Base-by-base conservation (phyloP, 2,888 invertebrate species). In the Eupeodes latifasciatus region DNA sequence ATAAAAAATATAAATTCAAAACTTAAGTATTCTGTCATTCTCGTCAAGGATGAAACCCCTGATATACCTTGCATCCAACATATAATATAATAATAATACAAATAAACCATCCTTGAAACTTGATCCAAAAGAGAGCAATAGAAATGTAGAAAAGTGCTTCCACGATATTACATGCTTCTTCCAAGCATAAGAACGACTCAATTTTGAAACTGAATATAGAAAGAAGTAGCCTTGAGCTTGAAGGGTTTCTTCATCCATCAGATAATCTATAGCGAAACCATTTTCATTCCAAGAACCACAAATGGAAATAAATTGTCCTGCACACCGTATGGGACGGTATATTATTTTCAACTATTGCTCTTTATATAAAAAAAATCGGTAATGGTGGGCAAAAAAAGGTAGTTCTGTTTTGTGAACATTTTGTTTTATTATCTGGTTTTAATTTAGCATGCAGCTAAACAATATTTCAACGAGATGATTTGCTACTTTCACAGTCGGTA, bases 31-130 rank as follows among this genome's bases (percentile, higher is more conserved):
- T 44, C 51, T 66, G 72, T 72, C 49, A 47, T 5, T 71, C 40
- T 51, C 27, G 16, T 27, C 44, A 36, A 36, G 47, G 57, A 51
- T 79, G 75, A 75, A 78, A 51, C 55, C 53, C 62, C 62, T 47
- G 55, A 67, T 78, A 81, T 62, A 36, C 49, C 34, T 6, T 7
- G 6, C 9, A 40, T 62, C 69, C 12, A 12, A 14, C 40, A 66
- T 61, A 19, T 19, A 59, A 59, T 59, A 34, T 27, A 77, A 76
- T 72, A 64, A 76, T 80, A 76, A 76, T 64, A 75, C 69, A 71
- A 82, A 79, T 79, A 75, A 77, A 79, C 75, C 40, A 82, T 79
- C 82, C 79, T 82, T 82, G 79, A 69, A 82, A 61, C 16, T 57
- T 62, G 69, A 69, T 61, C 16, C 19, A 55, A 66, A 59, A 55